Base-by-base conservation (phyloP, 2,113 vertebrate genomes). In the Microcebus lehilahytsara region DNA sequence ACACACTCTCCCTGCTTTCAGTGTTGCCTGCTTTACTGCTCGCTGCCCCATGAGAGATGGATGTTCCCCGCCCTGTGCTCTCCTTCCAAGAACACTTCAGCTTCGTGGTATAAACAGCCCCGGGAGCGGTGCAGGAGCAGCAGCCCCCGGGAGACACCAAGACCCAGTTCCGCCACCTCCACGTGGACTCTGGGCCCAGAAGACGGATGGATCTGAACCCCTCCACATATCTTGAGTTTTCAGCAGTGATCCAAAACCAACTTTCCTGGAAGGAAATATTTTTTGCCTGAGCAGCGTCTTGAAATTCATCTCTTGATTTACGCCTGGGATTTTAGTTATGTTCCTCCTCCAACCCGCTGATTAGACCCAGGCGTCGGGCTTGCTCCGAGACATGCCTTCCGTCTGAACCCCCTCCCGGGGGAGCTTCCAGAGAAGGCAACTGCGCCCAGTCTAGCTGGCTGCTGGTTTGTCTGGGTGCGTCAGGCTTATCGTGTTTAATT, bases 251-350 rank as follows among this genome's bases (percentile, higher is more conserved):
- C 53, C 64, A 77, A 80, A 89, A 34, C 34, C 20, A 60, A 20
- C 67, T 91, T 89, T 85, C 66, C 85, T 80, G 89, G 69, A 94
- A 96, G 67, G 71, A 84, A 78, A 11, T 34, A 51, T 62, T 81
- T 88, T 89, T 49, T 62, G 2, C 62, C 62, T 40, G n/a, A 74
- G 95, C 51, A 90, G 46, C 0, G 0, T 42, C 56, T 94, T 75
- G 75, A 67, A 94, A 85, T 72, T 72, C 23, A 30, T 77, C 74
- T 90, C 79, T 74, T 72, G 85, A 92, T 85, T 78, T 53, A 88
- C 10, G 9, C 23, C n/a, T 30, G 71, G 37, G 62, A 42, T 90
- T 94, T 87, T 42, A 62, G 19, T 20, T 16, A 19, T 5, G 14
- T 71, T 86, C 42, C 62, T 85, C 80, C 53, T 94, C 66, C 19